phyloP scores from a whole-genome alignment of 1,140 invertebrate genomes.

The Chelonus insularis region DNA sequence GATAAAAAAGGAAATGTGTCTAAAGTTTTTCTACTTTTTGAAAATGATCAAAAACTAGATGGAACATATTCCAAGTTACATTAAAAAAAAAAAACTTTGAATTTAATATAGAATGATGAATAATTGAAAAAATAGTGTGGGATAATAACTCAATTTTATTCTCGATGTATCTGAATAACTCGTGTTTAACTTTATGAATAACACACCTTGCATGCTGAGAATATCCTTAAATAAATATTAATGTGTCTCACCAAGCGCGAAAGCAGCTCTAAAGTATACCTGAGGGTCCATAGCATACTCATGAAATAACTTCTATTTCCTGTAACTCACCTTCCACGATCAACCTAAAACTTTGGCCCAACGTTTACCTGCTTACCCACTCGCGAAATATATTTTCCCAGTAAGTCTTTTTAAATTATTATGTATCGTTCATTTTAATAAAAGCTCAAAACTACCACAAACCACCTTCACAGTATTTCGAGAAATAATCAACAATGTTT shows the following conservation, averaged over 20 bases:
- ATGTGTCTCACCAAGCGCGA: slow-evolving; percentile 34
- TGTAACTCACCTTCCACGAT: slow-evolving; percentile 1
- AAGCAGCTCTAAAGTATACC: slow-evolving; percentile 12
- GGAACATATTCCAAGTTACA: too few relatives aligned
- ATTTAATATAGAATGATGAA: too few relatives aligned
- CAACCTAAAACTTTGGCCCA: slow-evolving; percentile 13
- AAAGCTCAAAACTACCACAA: too few relatives aligned
- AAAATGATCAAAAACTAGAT: too few relatives aligned
- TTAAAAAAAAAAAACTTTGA: too few relatives aligned
- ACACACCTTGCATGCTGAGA: slow-evolving; percentile 28
- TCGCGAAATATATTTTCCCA: too few relatives aligned
- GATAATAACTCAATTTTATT: background rate
- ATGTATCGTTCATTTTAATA: background rate
- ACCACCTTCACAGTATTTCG: too few relatives aligned
- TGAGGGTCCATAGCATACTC: slow-evolving; percentile 11
- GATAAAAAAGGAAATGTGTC: too few relatives aligned
- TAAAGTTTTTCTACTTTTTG: too few relatives aligned
- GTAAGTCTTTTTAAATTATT: background rate
- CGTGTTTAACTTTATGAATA: background rate
- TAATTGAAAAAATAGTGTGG: too few relatives aligned
- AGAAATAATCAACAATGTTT: too few relatives aligned
- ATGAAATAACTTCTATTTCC: slow-evolving; percentile 7
- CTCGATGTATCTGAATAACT: background rate
- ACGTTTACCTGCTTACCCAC: background rate
- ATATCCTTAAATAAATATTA: slow-evolving; percentile 46